phyloP scores from a whole-genome alignment of 2,888 invertebrate genomes.

The Drosophila vallismaia region DNA sequence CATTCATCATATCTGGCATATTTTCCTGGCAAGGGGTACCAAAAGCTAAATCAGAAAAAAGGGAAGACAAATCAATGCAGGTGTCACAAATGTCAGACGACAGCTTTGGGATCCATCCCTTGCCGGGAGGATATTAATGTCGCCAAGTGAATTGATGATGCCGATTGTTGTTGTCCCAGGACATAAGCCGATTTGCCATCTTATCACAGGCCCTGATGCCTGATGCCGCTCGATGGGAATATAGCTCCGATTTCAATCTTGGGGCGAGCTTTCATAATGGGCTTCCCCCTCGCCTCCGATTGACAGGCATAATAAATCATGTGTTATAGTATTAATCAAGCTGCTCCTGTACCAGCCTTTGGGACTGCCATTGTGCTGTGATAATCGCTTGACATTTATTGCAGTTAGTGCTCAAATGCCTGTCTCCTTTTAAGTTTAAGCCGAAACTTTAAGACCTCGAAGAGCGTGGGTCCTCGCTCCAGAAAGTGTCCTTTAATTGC shows the following conservation, averaged over 20 bases:
- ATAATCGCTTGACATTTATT: conserved; percentile 76
- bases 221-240: conserved; percentile 29
- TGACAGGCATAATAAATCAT: conserved; percentile 78
- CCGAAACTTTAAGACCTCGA: conserved; percentile 47
- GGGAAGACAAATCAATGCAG: conserved; percentile 78
- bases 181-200: conserved; percentile 77
- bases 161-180: conserved; percentile 66
- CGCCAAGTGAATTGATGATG: conserved; percentile 78
- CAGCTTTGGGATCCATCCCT: conserved; percentile 61
- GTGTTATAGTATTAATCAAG: conserved; percentile 77
- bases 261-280: conserved; percentile 72
- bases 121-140: conserved; percentile 71
- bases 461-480: conserved; percentile 2
- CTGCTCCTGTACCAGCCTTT: conserved; percentile 41
- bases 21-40: neutral
- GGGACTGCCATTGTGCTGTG: conserved; percentile 52
- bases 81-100: conserved; percentile 80
- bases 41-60: conserved; percentile 24
- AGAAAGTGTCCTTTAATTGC: conserved; percentile 61
- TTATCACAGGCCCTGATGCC: conserved; percentile 63
- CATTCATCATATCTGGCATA: neutral
- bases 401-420: conserved; percentile 52
- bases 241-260: conserved; percentile 60
- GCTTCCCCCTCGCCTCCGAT: conserved; percentile 60
- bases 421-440: conserved; percentile 35